Conservation (phyloP, 2,888 invertebrate genomes). For the Barypeithes pellucidus region DNA sequence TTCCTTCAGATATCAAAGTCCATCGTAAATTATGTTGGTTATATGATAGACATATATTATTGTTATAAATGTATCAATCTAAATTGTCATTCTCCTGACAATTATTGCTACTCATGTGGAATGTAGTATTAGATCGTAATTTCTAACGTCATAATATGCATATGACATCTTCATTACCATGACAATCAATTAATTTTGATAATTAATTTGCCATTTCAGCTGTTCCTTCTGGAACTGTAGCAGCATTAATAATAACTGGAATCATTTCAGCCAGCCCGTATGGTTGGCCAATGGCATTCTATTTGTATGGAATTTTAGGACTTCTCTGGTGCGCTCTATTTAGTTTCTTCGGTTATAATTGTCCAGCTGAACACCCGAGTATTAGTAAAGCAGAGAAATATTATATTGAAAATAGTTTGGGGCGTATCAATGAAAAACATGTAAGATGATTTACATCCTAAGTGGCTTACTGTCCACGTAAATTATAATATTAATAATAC, state of each 20-base stretch:
- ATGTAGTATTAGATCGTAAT: no score
- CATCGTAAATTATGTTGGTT: no score
- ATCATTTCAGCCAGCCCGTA: conserved; percentile 77
- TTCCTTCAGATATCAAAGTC: no score
- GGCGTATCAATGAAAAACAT: conserved; percentile 70
- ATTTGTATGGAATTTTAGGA: conserved; percentile 79
- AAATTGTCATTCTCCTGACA: no score
- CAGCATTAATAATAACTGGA: conserved; percentile 82
- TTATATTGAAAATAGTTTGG: conserved; percentile 74
- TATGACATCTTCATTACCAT: no score
- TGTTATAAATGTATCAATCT: no score
- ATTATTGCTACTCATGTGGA: no score
- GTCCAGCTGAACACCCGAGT: conserved; percentile 75
- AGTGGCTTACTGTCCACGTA: background rate
- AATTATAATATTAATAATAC: background rate
- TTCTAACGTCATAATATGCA: no score
- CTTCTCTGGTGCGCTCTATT: conserved; percentile 77
- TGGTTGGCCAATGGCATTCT: conserved; percentile 88
- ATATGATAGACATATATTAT: no score
- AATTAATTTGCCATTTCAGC: conserved; percentile 69
- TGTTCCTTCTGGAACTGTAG: conserved; percentile 84
- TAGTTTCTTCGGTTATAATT: conserved; percentile 77
- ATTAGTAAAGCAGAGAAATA: conserved; percentile 78
- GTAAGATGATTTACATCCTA: conserved; percentile 71
- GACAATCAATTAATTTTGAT: no score